These are phyloP conservation scores for Rhea americana DNA, from an alignment of 2,113 vertebrate genomes.

Conservation along the genomic window DNA sequence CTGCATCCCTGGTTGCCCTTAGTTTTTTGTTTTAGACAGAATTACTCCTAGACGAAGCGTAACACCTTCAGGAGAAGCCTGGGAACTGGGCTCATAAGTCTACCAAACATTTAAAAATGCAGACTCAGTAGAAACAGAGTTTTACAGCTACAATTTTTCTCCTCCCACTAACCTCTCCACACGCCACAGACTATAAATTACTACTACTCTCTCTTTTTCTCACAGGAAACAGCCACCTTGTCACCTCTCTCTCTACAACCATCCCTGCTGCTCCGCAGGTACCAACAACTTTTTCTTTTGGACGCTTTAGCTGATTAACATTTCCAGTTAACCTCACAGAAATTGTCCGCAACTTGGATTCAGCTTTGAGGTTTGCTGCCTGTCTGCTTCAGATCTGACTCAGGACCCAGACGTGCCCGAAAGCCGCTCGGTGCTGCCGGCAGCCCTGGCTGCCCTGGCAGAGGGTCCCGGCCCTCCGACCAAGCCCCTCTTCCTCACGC, in stretches of 20 bases:
- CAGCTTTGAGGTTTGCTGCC: neutral
- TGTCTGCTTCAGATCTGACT: neutral
- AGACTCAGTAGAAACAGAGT: neutral
- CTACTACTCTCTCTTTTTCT: neutral
- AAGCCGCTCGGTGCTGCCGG: neutral
- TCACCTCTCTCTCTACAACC: neutral
- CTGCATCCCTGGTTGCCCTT: neutral
- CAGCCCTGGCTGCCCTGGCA: neutral
- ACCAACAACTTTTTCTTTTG: neutral
- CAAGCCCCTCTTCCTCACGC: neutral
- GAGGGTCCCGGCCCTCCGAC: neutral
- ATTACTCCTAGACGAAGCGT: neutral
- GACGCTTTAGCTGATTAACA: constrained; percentile 24
- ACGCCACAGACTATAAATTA: neutral
- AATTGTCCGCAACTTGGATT: neutral
- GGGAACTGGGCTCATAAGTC: neutral
- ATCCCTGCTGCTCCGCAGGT: neutral
- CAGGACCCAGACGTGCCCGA: neutral
- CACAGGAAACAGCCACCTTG: neutral
- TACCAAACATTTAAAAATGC: neutral
- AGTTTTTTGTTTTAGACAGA: neutral
- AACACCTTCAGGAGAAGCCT: neutral
- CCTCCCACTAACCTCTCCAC: neutral
- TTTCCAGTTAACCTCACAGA: constrained; percentile 33
- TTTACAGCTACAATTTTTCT: neutral